A percentile compares a stretch with the other conserved stretches of the same genome.
Conservation (phyloP, 2,888 invertebrate genomes). For the Cheilosia impressa region DNA sequence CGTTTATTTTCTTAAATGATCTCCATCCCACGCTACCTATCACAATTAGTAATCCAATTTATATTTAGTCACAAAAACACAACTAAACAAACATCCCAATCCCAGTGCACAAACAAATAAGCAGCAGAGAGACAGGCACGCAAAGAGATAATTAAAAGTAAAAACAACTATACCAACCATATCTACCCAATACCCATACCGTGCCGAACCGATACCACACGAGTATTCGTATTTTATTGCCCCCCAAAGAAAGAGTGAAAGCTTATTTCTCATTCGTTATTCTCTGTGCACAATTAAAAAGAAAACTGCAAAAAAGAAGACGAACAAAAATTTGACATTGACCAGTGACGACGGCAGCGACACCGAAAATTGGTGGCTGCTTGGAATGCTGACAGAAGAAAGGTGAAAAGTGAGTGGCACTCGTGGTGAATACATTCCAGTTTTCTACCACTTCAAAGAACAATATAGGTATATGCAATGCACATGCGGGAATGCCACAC, state of each 20-base stretch:
- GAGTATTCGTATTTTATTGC: slow-evolving; percentile 25
- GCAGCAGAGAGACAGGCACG: slow-evolving; percentile 45
- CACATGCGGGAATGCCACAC: slow-evolving; percentile 28
- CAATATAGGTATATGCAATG: no score
- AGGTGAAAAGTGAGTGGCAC: slow-evolving; percentile 17
- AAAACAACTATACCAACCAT: slow-evolving; percentile 14
- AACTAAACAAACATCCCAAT: slow-evolving; percentile 23
- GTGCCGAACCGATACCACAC: slow-evolving; percentile 3
- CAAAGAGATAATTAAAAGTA: slow-evolving; percentile 59
- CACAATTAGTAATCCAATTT: slow-evolving; percentile 72
- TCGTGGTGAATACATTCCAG: slow-evolving; percentile 30
- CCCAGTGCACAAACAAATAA: slow-evolving; percentile 7
- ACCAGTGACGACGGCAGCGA: slow-evolving; percentile 28
- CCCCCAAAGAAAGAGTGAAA: slow-evolving; percentile 64
- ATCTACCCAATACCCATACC: no score
- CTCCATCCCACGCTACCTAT: slow-evolving; percentile 59
- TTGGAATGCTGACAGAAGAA: slow-evolving; percentile 28
- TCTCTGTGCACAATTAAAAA: slow-evolving; percentile 4
- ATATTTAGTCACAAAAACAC: slow-evolving; percentile 60
- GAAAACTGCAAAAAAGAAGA: slow-evolving; percentile 19
- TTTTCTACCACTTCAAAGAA: neutral
- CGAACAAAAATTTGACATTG: slow-evolving; percentile 30
- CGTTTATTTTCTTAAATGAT: slow-evolving; percentile 19
- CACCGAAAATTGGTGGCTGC: slow-evolving; percentile 9
- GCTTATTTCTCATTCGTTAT: slow-evolving; percentile 40